phyloP scores from a whole-genome alignment of 2,888 invertebrate species.

The Chrysolina americana region DNA sequence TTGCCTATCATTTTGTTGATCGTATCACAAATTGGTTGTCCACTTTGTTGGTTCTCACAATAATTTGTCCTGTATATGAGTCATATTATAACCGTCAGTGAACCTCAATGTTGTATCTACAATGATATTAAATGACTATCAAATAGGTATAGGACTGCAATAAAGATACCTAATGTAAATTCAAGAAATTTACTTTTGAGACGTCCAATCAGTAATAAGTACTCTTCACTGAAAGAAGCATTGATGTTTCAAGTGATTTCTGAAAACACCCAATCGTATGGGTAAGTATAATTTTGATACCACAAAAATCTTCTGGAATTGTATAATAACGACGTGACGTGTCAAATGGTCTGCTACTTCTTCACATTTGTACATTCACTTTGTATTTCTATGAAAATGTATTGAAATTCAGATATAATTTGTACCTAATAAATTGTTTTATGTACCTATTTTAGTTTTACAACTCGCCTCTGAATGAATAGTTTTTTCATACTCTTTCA shows the following conservation, averaged over 20 bases:
- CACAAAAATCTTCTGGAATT: no score
- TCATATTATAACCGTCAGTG: constrained; percentile 46
- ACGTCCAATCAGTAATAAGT: background rate
- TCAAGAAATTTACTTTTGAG: constrained; percentile 8
- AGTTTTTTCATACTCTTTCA: no score
- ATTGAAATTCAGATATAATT: no score
- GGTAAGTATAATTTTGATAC: no score
- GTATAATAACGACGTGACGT: no score
- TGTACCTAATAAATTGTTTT: no score
- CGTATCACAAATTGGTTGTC: constrained; percentile 54
- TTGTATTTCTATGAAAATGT: no score
- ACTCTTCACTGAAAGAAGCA: constrained; percentile 1
- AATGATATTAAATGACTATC: constrained; percentile 50
- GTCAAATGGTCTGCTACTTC: no score
- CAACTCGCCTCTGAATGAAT: no score
- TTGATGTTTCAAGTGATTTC: background rate
- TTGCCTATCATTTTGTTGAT: constrained; percentile 58
- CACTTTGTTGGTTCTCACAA: constrained; percentile 55
- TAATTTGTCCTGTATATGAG: constrained; percentile 53
- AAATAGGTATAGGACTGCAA: constrained; percentile 42
- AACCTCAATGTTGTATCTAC: constrained; percentile 43
- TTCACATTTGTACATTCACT: no score
- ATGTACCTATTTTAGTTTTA: no score
- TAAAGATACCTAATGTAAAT: constrained; percentile 35
- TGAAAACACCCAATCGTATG: no score